Conservation (phyloP, 2,888 invertebrate species). For the Pristionchus exspectatus region DNA sequence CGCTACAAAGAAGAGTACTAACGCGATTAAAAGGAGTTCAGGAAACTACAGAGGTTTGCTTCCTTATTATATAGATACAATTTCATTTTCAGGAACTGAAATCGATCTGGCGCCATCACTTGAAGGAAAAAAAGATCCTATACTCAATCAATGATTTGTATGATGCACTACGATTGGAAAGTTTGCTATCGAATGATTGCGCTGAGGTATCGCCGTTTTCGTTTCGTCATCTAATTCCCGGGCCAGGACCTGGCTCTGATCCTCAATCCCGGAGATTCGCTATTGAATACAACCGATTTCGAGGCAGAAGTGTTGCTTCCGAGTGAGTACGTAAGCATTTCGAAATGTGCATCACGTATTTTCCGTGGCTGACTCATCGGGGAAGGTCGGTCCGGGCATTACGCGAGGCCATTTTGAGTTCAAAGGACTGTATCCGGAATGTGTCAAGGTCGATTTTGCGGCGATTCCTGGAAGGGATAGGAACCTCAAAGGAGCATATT, state of each 20-base stretch:
- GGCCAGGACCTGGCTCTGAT: not conserved
- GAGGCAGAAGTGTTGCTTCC: not conserved
- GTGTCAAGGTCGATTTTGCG: not conserved
- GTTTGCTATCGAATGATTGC: not conserved
- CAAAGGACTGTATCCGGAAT: slow-evolving; percentile 23
- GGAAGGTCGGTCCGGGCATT: slow-evolving; percentile 28
- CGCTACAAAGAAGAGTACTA: not conserved
- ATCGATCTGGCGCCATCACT: not conserved
- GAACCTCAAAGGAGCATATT: slow-evolving; percentile 28
- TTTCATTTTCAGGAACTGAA: slow-evolving; percentile 1
- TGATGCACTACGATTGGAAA: not conserved
- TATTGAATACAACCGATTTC: not conserved
- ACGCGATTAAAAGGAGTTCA: not conserved
- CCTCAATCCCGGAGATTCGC: not conserved
- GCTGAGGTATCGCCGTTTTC: not conserved
- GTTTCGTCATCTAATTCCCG: not conserved
- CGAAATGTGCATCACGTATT: not conserved
- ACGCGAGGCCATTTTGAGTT: slow-evolving; percentile 18
- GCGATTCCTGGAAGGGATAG: not conserved
- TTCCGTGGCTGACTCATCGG: slow-evolving; percentile 12
- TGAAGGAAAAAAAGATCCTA: not conserved
- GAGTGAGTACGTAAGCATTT: not conserved
- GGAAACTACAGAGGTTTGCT: not conserved
- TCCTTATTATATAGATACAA: not conserved
- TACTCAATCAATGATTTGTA: not conserved